These are phyloP conservation scores for Eulemur rufifrons DNA, from an alignment of 2,113 vertebrate genomes.

Conservation along the genomic window DNA sequence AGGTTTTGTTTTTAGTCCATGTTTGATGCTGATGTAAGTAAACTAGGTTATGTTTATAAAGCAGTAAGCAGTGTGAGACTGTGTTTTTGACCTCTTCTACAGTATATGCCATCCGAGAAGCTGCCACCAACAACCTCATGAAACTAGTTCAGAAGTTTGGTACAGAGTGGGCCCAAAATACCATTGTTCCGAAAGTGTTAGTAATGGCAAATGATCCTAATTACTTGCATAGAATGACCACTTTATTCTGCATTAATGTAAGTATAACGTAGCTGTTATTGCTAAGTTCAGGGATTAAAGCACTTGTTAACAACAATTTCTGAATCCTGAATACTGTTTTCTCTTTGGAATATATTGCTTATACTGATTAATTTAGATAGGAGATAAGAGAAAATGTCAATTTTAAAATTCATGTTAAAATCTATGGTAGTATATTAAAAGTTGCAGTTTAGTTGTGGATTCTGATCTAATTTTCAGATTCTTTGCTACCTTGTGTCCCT, in stretches of 20 bases:
- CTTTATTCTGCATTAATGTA: slow-evolving; percentile 95
- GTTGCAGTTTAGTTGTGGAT: neutral
- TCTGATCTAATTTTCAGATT: neutral
- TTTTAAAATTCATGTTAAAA: slow-evolving; percentile 3
- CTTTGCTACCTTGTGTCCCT: neutral
- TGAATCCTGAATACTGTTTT: neutral
- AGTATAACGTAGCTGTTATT: slow-evolving; percentile 68
- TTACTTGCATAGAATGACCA: slow-evolving; percentile 95
- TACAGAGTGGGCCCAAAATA: slow-evolving; percentile 93
- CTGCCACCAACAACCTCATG: slow-evolving; percentile 92
- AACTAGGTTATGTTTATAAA: neutral
- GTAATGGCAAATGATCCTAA: slow-evolving; percentile 94
- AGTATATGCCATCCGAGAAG: slow-evolving; percentile 94
- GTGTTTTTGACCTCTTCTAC: neutral
- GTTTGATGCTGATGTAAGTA: neutral
- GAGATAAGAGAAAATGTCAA: neutral
- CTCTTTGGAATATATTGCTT: neutral
- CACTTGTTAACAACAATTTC: neutral
- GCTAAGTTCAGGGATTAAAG: neutral
- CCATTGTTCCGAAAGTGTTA: slow-evolving; percentile 93
- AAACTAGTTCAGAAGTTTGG: slow-evolving; percentile 95
- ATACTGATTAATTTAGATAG: neutral
- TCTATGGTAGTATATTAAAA: neutral
- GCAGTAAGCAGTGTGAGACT: neutral
- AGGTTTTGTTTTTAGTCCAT: neutral